Base-by-base conservation (phyloP, 2,888 invertebrate genomes). In the Apomyelois bistriatella region DNA sequence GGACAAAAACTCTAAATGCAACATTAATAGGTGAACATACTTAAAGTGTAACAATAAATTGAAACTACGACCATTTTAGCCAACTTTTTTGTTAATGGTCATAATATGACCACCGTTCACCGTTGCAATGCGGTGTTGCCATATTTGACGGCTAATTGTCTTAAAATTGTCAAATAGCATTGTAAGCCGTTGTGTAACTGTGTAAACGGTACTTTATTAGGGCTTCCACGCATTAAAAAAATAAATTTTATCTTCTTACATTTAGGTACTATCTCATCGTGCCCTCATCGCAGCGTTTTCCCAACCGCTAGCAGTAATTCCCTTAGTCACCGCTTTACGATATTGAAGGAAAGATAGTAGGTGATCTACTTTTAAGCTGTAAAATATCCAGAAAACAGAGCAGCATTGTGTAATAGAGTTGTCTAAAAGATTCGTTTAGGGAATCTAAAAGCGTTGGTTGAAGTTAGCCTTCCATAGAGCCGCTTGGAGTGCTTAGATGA, bases 81-180 rank as follows among this genome's bases (percentile, higher is more conserved):
- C 43, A 35, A 46, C 32, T 32, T 46, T 46, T 46, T 35, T 46
- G 58, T 57, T 61, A 59, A 62, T 60, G 62, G 52, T 53, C 60
- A 62, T 62, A 59, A 57, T 63, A 65, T 66, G 66, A 61, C 58
- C 28, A 49, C 56, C 56, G 60, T 63, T 61, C 53, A 48, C 16
- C 56, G 10, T 49, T 43, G 57, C 53, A 59, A 60, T 51, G 55
- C 40, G 36, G 49, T 57, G 51, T 58, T 53, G 50, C 59, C 55
- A 53, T 62, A 58, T 54, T 48, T 55, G 55, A 55, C 56, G 22
- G 40, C 35, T 54, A 60, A 57, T 61, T 58, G 54, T 57, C 53
- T 55, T 32, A 12, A 49, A 49, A 46, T 55, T 59, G 55, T 60
- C 57, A 58, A 60, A 60, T 55, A 52, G 48, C 36, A 56, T 59